Percentiles rank a stretch among this genome's conserved stretches.
Conservation (phyloP, 2,888 invertebrate species). For the Cactoblastis cactorum region DNA sequence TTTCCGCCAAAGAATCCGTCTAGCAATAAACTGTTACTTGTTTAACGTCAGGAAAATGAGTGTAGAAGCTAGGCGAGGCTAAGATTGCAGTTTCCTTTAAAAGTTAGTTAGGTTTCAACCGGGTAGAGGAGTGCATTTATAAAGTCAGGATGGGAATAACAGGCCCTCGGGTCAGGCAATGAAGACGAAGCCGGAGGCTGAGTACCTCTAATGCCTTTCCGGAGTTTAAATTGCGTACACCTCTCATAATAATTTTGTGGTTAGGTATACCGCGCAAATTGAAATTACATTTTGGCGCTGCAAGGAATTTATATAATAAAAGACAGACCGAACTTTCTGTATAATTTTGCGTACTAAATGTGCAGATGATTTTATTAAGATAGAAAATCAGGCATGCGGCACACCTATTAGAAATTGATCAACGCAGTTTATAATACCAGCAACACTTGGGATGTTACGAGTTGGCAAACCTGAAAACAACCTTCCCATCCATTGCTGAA, state of each 20-base stretch:
- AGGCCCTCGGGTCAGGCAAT: conserved; percentile 28
- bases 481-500: too few species aligned
- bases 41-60: conserved; percentile 57
- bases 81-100: conserved; percentile 53
- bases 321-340: background rate
- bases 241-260: background rate
- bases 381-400: too few species aligned
- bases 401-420: too few species aligned
- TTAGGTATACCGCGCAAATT: background rate
- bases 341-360: background rate
- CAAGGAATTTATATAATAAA: background rate
- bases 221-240: conserved; percentile 12
- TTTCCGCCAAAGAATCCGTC: conserved; percentile 45
- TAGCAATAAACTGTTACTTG: conserved; percentile 61
- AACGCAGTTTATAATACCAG: too few species aligned
- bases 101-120: conserved; percentile 50
- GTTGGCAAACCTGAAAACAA: too few species aligned
- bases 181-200: conserved; percentile 23
- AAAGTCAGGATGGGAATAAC: conserved; percentile 24
- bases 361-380: too few species aligned
- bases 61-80: conserved; percentile 34
- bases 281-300: background rate
- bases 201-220: conserved; percentile 13
- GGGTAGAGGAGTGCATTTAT: conserved; percentile 46
- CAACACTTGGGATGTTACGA: too few species aligned